Evolutionary conservation across 2,888 invertebrate species (phyloP).

Genomic region (Theodoxus fluviatilis): DNA sequence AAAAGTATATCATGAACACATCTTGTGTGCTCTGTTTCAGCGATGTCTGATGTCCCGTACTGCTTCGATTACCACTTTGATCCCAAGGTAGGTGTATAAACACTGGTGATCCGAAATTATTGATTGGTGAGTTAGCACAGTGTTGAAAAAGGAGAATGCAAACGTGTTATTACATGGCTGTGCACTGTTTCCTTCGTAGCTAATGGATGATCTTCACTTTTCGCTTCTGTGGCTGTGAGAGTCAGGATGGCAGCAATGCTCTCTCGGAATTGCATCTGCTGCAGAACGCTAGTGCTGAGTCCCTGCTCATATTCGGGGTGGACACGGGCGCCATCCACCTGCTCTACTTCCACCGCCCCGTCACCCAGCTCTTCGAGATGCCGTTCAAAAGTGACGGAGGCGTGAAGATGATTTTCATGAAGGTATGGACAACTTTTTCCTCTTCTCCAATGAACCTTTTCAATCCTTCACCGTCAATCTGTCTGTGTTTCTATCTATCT

Average conservation of each 20-base stretch:
- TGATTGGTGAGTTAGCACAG: neutral
- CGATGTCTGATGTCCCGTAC: constrained; percentile 60
- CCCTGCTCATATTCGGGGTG: constrained; percentile 60
- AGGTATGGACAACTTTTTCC: constrained; percentile 39
- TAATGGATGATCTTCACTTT: too few relatives aligned
- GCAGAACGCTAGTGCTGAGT: constrained; percentile 54
- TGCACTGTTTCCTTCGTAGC: too few relatives aligned
- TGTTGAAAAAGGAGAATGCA: neutral
- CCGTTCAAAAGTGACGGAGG: constrained; percentile 60
- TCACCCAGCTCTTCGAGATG: constrained; percentile 59
- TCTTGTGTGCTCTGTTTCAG: constrained; percentile 40
- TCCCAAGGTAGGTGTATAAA: constrained; percentile 42
- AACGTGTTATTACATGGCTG: too few relatives aligned
- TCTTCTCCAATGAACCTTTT: neutral
- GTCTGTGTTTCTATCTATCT: neutral
- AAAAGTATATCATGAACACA: too few relatives aligned
- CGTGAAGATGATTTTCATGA: constrained; percentile 59
- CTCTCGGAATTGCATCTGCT: too few relatives aligned
- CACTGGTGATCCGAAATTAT: neutral
- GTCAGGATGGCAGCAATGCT: too few relatives aligned
- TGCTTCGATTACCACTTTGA: constrained; percentile 63
- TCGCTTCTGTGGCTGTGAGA: too few relatives aligned
- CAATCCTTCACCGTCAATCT: neutral
- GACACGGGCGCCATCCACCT: constrained; percentile 61
- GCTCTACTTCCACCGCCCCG: constrained; percentile 58